Percentiles rank a stretch among this genome's conserved stretches.
Evolutionary conservation across 2,113 vertebrate genomes (phyloP).

Genomic region (Urocitellus parryii): DNA sequence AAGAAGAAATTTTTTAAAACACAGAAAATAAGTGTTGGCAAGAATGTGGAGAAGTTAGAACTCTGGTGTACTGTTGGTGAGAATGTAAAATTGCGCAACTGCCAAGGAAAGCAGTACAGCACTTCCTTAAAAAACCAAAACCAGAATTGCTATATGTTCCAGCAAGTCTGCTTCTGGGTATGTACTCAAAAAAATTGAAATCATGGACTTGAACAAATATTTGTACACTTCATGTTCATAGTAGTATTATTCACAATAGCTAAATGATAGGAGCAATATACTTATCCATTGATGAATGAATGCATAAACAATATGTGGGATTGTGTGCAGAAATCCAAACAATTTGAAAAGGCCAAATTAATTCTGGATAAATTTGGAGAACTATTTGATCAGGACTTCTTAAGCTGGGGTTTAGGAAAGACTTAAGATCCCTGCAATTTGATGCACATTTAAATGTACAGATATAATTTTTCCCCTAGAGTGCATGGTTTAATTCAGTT

Average conservation of each 20-base stretch:
- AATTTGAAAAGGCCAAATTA: background rate
- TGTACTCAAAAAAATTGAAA: constrained; percentile 18
- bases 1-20: background rate
- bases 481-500: constrained; percentile 18
- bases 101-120: background rate
- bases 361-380: background rate
- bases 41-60: background rate
- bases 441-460: background rate
- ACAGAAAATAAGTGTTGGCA: background rate
- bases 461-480: background rate
- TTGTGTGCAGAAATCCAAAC: background rate
- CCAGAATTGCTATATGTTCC: background rate
- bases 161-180: background rate
- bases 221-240: background rate
- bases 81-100: background rate
- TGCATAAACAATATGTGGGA: background rate
- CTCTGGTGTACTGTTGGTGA: background rate
- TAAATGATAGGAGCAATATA: background rate
- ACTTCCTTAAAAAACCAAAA: background rate
- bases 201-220: background rate
- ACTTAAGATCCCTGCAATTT: background rate
- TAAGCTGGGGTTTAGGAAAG: background rate
- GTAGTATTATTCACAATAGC: background rate
- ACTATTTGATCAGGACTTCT: background rate
- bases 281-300: background rate